Percentiles rank a stretch among this genome's conserved stretches.
phyloP scores from a whole-genome alignment of 1,140 invertebrate species.

The Drosophila persimilis region DNA sequence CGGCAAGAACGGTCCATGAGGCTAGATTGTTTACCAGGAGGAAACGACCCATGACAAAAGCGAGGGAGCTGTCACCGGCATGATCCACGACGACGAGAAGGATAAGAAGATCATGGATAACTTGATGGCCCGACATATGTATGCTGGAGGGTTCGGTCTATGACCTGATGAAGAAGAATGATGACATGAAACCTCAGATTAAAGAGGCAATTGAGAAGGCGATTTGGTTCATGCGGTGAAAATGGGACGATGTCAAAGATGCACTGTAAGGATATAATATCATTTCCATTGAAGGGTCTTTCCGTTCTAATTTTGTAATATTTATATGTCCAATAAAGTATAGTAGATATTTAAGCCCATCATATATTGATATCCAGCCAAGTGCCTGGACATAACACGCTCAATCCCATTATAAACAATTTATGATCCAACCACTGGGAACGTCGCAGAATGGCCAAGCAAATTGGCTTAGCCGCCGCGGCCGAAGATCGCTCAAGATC shows the following conservation, averaged over 20 bases:
- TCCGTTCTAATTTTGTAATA: neutral
- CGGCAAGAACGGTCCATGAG: slow-evolving; percentile 99
- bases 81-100: slow-evolving; percentile 89
- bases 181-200: slow-evolving; percentile 98
- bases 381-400: slow-evolving; percentile 41
- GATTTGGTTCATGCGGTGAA: slow-evolving; percentile 98
- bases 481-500: slow-evolving; percentile 36
- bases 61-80: too few relatives aligned
- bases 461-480: slow-evolving; percentile 27
- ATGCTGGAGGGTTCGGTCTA: slow-evolving; percentile 88
- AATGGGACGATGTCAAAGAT: slow-evolving; percentile 91
- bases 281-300: too few relatives aligned
- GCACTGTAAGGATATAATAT: slow-evolving; percentile 88
- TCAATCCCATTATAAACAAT: slow-evolving; percentile 51
- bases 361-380: slow-evolving; percentile 11
- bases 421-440: slow-evolving; percentile 49
- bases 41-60: too few relatives aligned
- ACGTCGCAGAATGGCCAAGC: slow-evolving; percentile 37
- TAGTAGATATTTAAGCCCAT: neutral
- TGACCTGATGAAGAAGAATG: slow-evolving; percentile 98
- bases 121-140: too few relatives aligned
- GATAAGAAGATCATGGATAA: too few relatives aligned
- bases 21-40: slow-evolving; percentile 83
- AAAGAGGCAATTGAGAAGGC: slow-evolving; percentile 97
- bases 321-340: neutral